A percentile compares a stretch with the other conserved stretches of the same genome.
These are phyloP conservation scores for Yponomeuta plumbellus DNA, from an alignment of 2,888 invertebrate species.

Conservation along the genomic window DNA sequence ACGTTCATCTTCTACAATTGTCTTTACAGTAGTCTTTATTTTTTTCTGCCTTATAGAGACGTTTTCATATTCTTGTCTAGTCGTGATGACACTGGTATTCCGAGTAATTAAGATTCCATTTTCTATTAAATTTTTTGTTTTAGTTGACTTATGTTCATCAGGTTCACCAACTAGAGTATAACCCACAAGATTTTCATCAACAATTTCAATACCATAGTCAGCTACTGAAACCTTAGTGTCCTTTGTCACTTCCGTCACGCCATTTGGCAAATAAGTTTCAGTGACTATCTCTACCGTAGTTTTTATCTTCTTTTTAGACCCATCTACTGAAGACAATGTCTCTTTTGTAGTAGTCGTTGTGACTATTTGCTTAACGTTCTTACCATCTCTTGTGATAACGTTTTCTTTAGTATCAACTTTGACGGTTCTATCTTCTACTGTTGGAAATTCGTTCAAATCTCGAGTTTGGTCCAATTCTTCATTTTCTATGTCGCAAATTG, in stretches of 20 bases:
- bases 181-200: conserved; percentile 52
- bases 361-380: conserved; percentile 49
- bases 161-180: conserved; percentile 45
- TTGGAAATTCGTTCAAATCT: conserved; percentile 38
- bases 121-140: conserved; percentile 42
- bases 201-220: conserved; percentile 46
- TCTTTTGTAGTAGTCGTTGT: conserved; percentile 63
- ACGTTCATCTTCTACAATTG: conserved; percentile 55
- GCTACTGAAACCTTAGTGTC: conserved; percentile 60
- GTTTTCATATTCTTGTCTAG: conserved; percentile 54
- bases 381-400: conserved; percentile 40
- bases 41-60: conserved; percentile 39
- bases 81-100: conserved; percentile 54
- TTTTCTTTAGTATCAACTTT: conserved; percentile 49
- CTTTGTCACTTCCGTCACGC: conserved; percentile 57
- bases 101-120: conserved; percentile 47
- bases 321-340: conserved; percentile 40
- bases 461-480: conserved; percentile 31
- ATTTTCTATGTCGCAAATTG: conserved; percentile 46
- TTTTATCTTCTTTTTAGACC: conserved; percentile 50
- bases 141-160: conserved; percentile 39
- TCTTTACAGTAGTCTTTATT: conserved; percentile 53
- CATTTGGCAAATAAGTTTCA: conserved; percentile 52
- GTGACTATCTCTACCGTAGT: conserved; percentile 55
- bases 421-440: conserved; percentile 47